Base-by-base conservation (phyloP, 2,113 vertebrate species). In the Colinus virginianus region DNA sequence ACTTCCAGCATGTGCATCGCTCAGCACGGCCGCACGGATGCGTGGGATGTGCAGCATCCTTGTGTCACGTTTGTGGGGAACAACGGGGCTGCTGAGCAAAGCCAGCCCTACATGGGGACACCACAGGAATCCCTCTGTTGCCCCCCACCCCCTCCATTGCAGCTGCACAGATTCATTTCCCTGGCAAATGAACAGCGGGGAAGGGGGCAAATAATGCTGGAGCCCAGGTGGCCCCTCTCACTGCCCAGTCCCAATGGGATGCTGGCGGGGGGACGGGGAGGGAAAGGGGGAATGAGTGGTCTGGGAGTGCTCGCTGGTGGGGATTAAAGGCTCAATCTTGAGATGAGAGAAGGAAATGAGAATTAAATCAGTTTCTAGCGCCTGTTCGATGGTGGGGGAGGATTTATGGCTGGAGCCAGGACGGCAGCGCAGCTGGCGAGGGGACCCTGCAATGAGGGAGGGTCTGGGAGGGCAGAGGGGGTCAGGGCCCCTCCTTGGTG, bases 301-400 rank as follows among this genome's bases (percentile, higher is more conserved):
- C 11, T 4, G 78, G 59, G 63, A 18, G 48, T 76, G 71, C 77
- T 80, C 56, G 90, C 64, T 77, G 81, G 56, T 26, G n/a, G 64
- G 84, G 93, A 95, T 94, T 94, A 95, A 95, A 82, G 87, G 90
- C 84, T 94, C 93, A 92, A 2, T 80, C 67, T 53, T 28, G 77
- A 84, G 68, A 81, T n/a, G 18, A 66, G 93, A 90, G 90, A 79
- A 90, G 94, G 93, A 94, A 96, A 96, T 94, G 64, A 77, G 92
- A 94, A 90, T 85, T 55, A 79, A 95, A 91, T 93, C 89, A 40
- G 26, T 40, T 81, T 77, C 69, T 70, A 83, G 42, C 3, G 12
- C 84, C 49, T 74, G 84, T 78, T 78, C 87, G 70, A 61, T 78
- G 75, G 13, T 0, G 4, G 83, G 90, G n/a, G 36, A 68, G 77